Conservation (phyloP, 2,888 invertebrate species). For the Drosophila lacicola region DNA sequence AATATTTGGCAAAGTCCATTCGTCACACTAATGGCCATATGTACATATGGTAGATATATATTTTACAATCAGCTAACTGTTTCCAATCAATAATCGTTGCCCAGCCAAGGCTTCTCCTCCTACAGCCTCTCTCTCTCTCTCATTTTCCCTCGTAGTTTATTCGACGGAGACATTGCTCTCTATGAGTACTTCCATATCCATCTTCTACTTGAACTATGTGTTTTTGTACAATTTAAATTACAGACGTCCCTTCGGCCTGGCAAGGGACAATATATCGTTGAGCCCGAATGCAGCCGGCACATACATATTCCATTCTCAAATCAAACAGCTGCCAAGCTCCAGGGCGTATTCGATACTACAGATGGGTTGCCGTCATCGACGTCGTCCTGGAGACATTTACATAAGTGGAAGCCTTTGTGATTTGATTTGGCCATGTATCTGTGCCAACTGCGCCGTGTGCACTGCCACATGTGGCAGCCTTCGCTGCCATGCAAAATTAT, state of each 20-base stretch:
- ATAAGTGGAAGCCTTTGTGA: constrained; percentile 55
- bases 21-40: background rate
- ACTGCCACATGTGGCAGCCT: constrained; percentile 38
- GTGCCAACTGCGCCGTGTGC: constrained; percentile 8
- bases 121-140: background rate
- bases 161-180: background rate
- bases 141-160: background rate
- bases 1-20: background rate
- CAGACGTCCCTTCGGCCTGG: constrained; percentile 37
- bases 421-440: constrained; percentile 35
- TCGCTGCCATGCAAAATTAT: constrained; percentile 52
- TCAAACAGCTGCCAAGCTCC: constrained; percentile 2
- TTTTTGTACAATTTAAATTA: constrained; percentile 64
- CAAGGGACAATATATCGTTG: constrained; percentile 23
- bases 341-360: constrained; percentile 27
- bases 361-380: constrained; percentile 5
- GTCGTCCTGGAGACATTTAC: constrained; percentile 49
- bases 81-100: constrained; percentile 54
- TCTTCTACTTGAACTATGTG: constrained; percentile 1
- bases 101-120: constrained; percentile 3
- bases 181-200: background rate
- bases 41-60: background rate
- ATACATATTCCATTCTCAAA: constrained; percentile 21
- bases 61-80: constrained; percentile 5
- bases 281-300: constrained; percentile 31